Evolutionary conservation across 2,113 vertebrate species (phyloP).

Genomic region (Brienomyrus longianalis): DNA sequence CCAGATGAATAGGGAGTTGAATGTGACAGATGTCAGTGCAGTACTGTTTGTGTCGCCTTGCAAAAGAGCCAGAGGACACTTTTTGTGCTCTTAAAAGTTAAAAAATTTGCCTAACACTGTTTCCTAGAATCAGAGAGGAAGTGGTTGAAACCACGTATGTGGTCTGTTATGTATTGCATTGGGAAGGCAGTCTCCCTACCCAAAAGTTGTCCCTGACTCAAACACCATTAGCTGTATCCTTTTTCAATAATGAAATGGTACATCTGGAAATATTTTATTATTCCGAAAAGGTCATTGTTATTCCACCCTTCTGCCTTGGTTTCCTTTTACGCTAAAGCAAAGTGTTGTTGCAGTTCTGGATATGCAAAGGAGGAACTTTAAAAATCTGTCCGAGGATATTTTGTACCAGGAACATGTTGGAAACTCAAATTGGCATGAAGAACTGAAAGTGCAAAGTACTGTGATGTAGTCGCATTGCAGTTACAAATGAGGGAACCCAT

Average conservation of each 20-base stretch:
- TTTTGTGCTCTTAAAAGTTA: neutral
- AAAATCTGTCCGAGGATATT: neutral
- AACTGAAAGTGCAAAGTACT: neutral
- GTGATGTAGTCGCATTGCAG: neutral
- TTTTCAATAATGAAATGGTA: neutral
- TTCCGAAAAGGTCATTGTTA: neutral
- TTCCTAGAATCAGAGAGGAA: slow-evolving; percentile 42
- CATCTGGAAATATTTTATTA: neutral
- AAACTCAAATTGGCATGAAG: neutral
- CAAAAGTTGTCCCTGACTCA: slow-evolving; percentile 19
- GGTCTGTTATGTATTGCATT: neutral
- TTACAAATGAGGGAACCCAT: neutral
- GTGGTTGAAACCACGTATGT: slow-evolving; percentile 29
- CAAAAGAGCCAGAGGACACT: neutral
- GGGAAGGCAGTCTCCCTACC: slow-evolving; percentile 4
- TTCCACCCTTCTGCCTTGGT: neutral
- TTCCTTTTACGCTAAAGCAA: neutral
- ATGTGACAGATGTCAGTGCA: neutral
- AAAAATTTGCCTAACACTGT: slow-evolving; percentile 22
- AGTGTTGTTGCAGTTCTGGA: neutral
- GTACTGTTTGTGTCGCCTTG: neutral
- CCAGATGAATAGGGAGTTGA: neutral
- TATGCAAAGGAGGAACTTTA: neutral
- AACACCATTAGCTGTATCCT: neutral
- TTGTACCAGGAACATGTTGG: neutral